Evolutionary conservation across 2,113 vertebrate genomes (phyloP).

Genomic region (Columba janthina): DNA sequence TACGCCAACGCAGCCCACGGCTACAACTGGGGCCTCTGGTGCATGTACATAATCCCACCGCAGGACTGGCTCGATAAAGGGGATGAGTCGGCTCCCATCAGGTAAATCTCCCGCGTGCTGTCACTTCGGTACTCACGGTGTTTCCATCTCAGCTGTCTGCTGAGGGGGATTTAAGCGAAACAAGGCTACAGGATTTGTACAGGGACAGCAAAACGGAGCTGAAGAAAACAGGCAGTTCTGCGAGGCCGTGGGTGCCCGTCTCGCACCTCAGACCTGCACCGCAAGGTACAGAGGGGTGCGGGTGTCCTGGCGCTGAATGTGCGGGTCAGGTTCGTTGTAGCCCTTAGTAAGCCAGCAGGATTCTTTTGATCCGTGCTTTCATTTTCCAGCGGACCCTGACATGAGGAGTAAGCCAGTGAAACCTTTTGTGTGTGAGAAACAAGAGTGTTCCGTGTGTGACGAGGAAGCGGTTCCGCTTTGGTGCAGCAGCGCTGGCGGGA

Average conservation of each 20-base stretch:
- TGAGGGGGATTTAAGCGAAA: accelerated
- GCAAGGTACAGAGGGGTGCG: accelerated
- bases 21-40: slow-evolving; percentile 99
- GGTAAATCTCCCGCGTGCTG: slow-evolving; percentile 73
- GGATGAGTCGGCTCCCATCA: slow-evolving; percentile 95
- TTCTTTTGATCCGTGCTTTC: not conserved
- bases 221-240: not conserved
- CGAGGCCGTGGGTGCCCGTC: accelerated
- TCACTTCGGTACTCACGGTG: accelerated
- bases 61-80: slow-evolving; percentile 97
- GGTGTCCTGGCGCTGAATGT: not conserved
- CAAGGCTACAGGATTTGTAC: not conserved
- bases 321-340: not conserved
- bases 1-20: slow-evolving; percentile 95
- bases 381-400: not conserved
- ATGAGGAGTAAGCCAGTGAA: not conserved
- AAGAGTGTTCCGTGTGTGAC: not conserved
- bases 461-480: not conserved
- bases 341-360: not conserved
- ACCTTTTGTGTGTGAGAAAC: not conserved
- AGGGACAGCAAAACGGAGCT: not conserved
- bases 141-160: not conserved
- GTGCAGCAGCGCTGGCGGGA: not conserved
- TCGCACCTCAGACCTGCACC: not conserved
- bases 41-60: slow-evolving; percentile 97